These are phyloP conservation scores for Otolemur garnettii DNA, from an alignment of 2,113 vertebrate genomes.

Conservation along the genomic window DNA sequence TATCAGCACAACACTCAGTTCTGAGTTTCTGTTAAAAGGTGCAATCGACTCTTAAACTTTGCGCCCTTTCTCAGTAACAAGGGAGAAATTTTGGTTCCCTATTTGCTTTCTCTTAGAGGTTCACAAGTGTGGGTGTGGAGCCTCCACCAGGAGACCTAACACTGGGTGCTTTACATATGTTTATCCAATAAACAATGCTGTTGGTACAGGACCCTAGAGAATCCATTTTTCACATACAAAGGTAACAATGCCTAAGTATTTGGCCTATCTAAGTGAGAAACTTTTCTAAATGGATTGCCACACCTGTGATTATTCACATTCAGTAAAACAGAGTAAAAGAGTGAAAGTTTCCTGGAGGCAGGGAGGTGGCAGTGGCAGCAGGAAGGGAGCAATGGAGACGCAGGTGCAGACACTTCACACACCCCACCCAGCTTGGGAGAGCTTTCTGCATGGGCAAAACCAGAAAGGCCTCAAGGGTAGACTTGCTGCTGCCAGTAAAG, in stretches of 20 bases:
- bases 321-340: background rate
- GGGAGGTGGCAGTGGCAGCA: background rate
- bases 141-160: background rate
- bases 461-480: background rate
- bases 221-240: background rate
- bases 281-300: background rate
- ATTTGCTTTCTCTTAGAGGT: background rate
- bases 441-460: background rate
- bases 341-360: background rate
- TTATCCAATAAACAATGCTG: background rate
- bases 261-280: slow-evolving; percentile 25
- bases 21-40: background rate
- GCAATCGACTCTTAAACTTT: background rate
- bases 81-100: background rate
- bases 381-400: background rate
- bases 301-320: background rate
- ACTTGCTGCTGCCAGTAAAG: background rate
- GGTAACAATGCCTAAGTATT: background rate
- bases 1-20: background rate
- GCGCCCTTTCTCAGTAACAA: background rate
- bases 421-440: background rate
- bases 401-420: background rate
- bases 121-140: background rate
- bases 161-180: background rate
- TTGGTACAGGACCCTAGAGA: background rate